Conservation (phyloP, 2,888 invertebrate genomes). For the Sinelater perroti region DNA sequence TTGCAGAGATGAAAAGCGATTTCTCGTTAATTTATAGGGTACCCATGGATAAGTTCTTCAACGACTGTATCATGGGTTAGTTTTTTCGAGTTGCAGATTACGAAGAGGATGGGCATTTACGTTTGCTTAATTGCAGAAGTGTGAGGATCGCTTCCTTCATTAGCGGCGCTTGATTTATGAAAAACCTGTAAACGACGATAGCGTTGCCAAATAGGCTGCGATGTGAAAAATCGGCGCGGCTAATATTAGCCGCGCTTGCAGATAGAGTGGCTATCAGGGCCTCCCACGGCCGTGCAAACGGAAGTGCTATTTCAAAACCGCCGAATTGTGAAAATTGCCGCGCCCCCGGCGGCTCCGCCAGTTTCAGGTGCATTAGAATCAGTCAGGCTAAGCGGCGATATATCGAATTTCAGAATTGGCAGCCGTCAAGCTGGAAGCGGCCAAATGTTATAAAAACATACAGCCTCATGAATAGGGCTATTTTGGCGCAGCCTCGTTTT, state of each 20-base stretch:
- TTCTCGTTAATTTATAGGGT: no score
- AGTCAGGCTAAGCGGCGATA: slow-evolving; percentile 5
- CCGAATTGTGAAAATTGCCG: background rate
- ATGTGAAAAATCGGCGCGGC: slow-evolving; percentile 5
- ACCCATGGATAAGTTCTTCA: no score
- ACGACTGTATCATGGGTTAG: no score
- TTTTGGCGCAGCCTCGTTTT: slow-evolving; percentile 18
- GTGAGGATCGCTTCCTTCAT: no score
- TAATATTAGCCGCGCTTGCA: background rate
- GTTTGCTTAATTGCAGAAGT: no score
- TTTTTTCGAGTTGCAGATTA: no score
- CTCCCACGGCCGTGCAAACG: slow-evolving; percentile 1
- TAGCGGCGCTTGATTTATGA: slow-evolving; percentile 8
- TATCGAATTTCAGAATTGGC: slow-evolving; percentile 21
- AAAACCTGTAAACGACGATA: slow-evolving; percentile 3
- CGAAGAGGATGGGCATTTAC: no score
- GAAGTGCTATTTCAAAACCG: slow-evolving; percentile 12
- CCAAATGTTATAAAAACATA: slow-evolving; percentile 21
- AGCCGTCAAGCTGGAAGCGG: background rate
- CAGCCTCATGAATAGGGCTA: slow-evolving; percentile 17
- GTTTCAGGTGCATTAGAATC: background rate
- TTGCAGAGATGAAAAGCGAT: no score
- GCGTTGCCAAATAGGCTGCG: slow-evolving; percentile 5
- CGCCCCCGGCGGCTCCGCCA: background rate
- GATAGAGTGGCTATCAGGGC: slow-evolving; percentile 1